Conservation (phyloP, 2,888 invertebrate genomes). For the Ecdyonurus torrentis region DNA sequence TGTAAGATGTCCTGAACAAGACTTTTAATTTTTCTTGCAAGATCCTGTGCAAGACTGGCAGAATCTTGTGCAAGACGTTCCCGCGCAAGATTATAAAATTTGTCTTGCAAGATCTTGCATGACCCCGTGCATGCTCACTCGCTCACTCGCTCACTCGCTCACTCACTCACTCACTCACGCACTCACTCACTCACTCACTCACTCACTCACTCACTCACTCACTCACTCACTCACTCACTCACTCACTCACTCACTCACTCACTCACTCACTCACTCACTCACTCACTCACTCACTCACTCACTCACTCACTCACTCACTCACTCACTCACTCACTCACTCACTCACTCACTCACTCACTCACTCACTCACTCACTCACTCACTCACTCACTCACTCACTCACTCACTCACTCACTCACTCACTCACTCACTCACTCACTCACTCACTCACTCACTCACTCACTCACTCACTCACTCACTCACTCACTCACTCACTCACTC, state of each 20-base stretch:
- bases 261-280: conserved; percentile 4
- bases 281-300: conserved; percentile 4
- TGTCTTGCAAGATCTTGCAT: too few species aligned
- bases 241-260: conserved; percentile 5
- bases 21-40: too few species aligned
- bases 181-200: too few species aligned
- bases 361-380: background rate
- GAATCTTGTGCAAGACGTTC: too few species aligned
- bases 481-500: background rate
- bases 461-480: conserved; percentile 4
- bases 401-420: conserved; percentile 1
- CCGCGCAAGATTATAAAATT: too few species aligned
- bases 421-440: background rate
- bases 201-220: conserved; percentile 2
- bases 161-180: too few species aligned
- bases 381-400: background rate
- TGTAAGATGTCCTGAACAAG: too few species aligned
- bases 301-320: conserved; percentile 2
- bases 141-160: too few species aligned
- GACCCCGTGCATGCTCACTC: too few species aligned
- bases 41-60: too few species aligned
- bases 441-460: conserved; percentile 2
- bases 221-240: conserved; percentile 6
- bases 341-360: conserved; percentile 4
- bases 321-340: conserved; percentile 5